phyloP scores from a whole-genome alignment of 2,113 vertebrate species.

The Halcyon malimbica region DNA sequence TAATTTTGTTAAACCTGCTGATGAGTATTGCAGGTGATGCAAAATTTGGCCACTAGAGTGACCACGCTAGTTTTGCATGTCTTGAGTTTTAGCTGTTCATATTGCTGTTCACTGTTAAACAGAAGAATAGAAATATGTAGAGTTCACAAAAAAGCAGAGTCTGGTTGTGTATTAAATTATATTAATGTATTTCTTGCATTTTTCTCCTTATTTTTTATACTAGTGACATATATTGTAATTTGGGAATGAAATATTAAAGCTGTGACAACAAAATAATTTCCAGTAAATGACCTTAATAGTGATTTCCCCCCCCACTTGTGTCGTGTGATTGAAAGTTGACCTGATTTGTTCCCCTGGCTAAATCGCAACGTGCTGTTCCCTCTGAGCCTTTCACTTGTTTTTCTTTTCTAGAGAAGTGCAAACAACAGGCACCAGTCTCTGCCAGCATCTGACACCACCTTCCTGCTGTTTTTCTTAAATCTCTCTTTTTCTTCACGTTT shows the following conservation, averaged over 20 bases:
- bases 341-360: conserved; percentile 51
- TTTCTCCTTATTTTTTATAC: background rate
- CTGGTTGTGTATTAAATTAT: background rate
- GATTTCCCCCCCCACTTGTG: fast-evolving
- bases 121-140: background rate
- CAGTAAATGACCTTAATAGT: conserved; percentile 1
- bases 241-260: background rate
- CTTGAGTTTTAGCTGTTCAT: background rate
- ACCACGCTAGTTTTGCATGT: background rate
- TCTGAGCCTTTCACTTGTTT: conserved; percentile 20
- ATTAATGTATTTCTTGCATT: background rate
- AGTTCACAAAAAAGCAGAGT: background rate
- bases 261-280: background rate
- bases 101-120: background rate
- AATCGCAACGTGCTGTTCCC: conserved; percentile 5
- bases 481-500: background rate
- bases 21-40: background rate
- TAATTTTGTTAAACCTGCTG: background rate
- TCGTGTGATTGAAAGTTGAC: conserved; percentile 47
- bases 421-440: conserved; percentile 31
- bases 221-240: background rate
- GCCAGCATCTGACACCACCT: background rate
- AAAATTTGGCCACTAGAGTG: background rate
- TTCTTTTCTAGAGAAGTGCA: conserved; percentile 29
- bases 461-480: conserved; percentile 29